These are phyloP conservation scores for Sialis lutaria DNA, from an alignment of 2,888 invertebrate species.

Conservation along the genomic window DNA sequence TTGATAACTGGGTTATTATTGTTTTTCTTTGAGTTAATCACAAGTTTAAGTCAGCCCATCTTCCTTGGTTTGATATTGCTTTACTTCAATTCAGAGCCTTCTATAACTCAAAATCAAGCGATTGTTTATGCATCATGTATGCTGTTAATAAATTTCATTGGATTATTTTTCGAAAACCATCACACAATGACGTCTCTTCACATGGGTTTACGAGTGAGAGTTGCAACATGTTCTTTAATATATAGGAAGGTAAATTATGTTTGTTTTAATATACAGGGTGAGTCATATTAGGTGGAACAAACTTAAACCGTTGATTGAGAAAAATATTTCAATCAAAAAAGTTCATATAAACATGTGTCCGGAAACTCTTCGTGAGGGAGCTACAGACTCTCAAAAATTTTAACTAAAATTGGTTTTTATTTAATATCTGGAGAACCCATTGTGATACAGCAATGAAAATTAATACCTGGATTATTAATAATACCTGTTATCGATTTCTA, in stretches of 20 bases:
- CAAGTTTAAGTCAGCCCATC: conserved; percentile 46
- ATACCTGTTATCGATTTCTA: too few species aligned
- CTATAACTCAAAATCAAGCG: conserved; percentile 35
- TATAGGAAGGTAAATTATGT: conserved; percentile 56
- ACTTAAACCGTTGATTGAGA: too few species aligned
- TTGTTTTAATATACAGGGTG: too few species aligned
- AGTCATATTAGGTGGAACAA: too few species aligned
- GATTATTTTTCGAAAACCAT: conserved; percentile 45
- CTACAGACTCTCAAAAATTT: too few species aligned
- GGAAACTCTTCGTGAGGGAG: too few species aligned
- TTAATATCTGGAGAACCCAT: too few species aligned
- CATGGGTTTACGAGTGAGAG: conserved; percentile 60
- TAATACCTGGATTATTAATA: too few species aligned
- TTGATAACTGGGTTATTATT: conserved; percentile 40
- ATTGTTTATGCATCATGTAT: conserved; percentile 42
- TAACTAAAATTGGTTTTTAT: too few species aligned
- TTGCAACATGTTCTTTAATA: conserved; percentile 66
- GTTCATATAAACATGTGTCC: too few species aligned
- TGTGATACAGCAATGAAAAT: too few species aligned
- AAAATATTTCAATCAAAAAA: too few species aligned
- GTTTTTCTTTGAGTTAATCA: conserved; percentile 35
- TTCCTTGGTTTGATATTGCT: conserved; percentile 43
- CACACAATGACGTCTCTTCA: conserved; percentile 23
- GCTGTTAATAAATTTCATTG: conserved; percentile 33
- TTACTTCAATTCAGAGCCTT: conserved; percentile 40